Percentiles rank a stretch among this genome's conserved stretches.
phyloP scores from a whole-genome alignment of 2,888 invertebrate species.

The Xanthorhoe spadicearia region DNA sequence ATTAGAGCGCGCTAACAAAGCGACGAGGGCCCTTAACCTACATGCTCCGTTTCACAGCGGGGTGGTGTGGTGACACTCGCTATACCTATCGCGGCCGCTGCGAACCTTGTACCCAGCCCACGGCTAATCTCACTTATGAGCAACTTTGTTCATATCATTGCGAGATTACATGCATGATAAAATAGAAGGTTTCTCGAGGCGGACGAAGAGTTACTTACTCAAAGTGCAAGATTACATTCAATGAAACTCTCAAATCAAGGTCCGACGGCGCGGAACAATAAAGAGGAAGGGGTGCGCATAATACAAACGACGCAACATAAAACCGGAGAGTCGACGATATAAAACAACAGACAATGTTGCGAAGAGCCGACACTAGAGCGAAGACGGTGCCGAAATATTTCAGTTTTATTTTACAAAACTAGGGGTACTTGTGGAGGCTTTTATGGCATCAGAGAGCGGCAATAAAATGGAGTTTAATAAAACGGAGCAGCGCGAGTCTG shows the following conservation, averaged over 20 bases:
- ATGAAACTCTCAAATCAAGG: constrained; percentile 56
- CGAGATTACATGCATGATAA: constrained; percentile 16
- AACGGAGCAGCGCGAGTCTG: constrained; percentile 53
- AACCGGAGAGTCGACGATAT: constrained; percentile 62
- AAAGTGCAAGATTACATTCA: constrained; percentile 43
- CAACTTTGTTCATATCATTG: constrained; percentile 29
- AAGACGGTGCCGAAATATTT: constrained; percentile 62
- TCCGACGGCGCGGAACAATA: constrained; percentile 59
- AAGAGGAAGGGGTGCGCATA: constrained; percentile 58
- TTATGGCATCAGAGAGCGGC: constrained; percentile 59
- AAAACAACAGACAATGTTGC: constrained; percentile 69
- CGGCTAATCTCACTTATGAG: constrained; percentile 64
- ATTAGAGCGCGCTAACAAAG: constrained; percentile 85
- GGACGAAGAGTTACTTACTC: constrained; percentile 24
- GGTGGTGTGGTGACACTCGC: constrained; percentile 69
- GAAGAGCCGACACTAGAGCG: constrained; percentile 61
- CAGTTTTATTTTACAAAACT: constrained; percentile 71
- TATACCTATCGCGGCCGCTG: constrained; percentile 59
- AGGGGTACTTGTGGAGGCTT: constrained; percentile 59
- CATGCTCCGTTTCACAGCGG: constrained; percentile 82
- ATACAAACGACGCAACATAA: constrained; percentile 66
- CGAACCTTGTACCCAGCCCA: constrained; percentile 63
- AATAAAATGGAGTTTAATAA: constrained; percentile 69
- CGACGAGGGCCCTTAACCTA: constrained; percentile 80
- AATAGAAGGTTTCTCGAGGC: constrained; percentile 2